phyloP scores from a whole-genome alignment of 2,113 vertebrate species.

The Tyto alba region DNA sequence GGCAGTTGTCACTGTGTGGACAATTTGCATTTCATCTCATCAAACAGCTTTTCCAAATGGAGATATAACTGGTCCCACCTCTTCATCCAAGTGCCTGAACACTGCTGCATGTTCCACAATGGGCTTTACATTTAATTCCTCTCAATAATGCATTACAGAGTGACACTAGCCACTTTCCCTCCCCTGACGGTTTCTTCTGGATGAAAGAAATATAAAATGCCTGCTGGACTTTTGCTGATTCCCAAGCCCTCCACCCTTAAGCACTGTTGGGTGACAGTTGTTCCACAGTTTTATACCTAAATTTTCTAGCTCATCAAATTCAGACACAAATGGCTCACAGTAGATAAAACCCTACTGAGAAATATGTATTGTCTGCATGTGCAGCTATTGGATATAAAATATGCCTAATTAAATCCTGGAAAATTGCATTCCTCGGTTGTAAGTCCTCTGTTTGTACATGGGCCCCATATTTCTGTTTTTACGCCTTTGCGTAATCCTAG shows the following conservation, averaged over 20 bases:
- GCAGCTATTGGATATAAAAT: neutral
- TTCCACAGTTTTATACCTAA: neutral
- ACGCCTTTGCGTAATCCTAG: neutral
- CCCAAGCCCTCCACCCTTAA: neutral
- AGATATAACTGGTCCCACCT: neutral
- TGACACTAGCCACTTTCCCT: neutral
- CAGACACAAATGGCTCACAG: neutral
- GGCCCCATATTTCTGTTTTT: neutral
- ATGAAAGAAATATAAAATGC: neutral
- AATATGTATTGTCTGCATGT: neutral
- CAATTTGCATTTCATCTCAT: neutral
- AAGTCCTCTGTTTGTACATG: neutral
- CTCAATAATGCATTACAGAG: neutral
- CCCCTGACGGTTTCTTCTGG: neutral
- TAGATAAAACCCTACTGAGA: conserved; percentile 12
- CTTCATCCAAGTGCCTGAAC: neutral
- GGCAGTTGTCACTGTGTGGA: accelerated
- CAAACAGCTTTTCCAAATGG: neutral
- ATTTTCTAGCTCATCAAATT: neutral
- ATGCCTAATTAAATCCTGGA: neutral
- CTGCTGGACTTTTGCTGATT: neutral
- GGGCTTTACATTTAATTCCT: neutral
- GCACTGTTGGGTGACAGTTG: neutral
- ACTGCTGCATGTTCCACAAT: neutral
- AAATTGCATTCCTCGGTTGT: neutral